These are phyloP conservation scores for Scrobipalpa atriplicella DNA, from an alignment of 2,888 invertebrate species.

Conservation along the genomic window DNA sequence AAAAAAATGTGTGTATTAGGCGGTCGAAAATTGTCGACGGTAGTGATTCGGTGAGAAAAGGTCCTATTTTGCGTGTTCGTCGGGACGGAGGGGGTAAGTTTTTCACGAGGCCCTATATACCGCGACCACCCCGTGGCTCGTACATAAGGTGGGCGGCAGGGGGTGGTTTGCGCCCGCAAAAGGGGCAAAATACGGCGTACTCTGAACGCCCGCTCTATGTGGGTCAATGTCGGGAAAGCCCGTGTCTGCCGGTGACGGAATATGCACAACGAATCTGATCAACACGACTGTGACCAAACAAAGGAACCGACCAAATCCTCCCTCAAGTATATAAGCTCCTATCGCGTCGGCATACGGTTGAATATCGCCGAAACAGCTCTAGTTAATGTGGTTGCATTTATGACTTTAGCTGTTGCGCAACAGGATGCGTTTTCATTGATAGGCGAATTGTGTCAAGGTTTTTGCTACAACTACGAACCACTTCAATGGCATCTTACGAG, in stretches of 20 bases:
- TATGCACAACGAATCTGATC: slow-evolving; percentile 83
- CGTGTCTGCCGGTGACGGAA: slow-evolving; percentile 82
- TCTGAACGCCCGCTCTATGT: slow-evolving; percentile 82
- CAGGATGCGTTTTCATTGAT: slow-evolving; percentile 37
- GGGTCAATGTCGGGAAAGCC: slow-evolving; percentile 84
- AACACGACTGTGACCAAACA: slow-evolving; percentile 78
- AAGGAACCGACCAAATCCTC: slow-evolving; percentile 59
- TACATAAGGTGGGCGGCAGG: slow-evolving; percentile 80
- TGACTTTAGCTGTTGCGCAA: slow-evolving; percentile 34
- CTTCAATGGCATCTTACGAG: slow-evolving; percentile 21
- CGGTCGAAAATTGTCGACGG: too few relatives aligned
- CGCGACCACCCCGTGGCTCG: slow-evolving; percentile 80
- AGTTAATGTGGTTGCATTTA: slow-evolving; percentile 31
- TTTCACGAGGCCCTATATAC: slow-evolving; percentile 83
- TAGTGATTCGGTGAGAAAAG: slow-evolving; percentile 41
- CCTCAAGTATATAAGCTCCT: slow-evolving; percentile 49
- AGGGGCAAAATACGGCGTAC: slow-evolving; percentile 83
- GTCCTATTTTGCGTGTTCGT: slow-evolving; percentile 81
- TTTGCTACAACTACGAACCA: slow-evolving; percentile 25
- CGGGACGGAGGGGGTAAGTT: slow-evolving; percentile 79
- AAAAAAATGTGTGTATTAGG: too few relatives aligned
- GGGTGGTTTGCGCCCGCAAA: slow-evolving; percentile 83
- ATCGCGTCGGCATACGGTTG: slow-evolving; percentile 55
- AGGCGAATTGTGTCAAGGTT: slow-evolving; percentile 33
- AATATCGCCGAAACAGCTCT: slow-evolving; percentile 38